Percentiles rank a stretch among this genome's conserved stretches.
phyloP scores from a whole-genome alignment of 1,140 invertebrate genomes.

The Apis florea region DNA sequence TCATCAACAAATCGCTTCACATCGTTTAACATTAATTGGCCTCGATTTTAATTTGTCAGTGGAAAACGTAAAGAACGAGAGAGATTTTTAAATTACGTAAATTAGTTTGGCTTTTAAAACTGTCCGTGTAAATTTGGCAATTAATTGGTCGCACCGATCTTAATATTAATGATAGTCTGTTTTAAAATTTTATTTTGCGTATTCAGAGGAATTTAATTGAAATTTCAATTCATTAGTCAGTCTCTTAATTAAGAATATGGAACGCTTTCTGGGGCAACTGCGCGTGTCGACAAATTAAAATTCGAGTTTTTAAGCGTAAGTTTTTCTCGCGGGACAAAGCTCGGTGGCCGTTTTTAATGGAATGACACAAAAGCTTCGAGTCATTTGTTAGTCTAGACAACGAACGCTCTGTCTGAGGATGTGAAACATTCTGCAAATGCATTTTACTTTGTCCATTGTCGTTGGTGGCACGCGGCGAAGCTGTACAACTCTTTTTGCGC shows the following conservation, averaged over 20 bases:
- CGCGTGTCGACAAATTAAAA: not conserved
- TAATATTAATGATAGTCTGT: too few species aligned
- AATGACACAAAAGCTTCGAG: constrained; percentile 33
- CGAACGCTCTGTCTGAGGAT: constrained; percentile 46
- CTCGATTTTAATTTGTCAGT: too few species aligned
- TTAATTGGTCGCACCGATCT: too few species aligned
- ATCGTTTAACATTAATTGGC: too few species aligned
- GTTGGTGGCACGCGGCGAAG: not conserved
- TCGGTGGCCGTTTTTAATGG: constrained; percentile 13
- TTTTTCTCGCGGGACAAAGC: not conserved
- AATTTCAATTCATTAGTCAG: not conserved
- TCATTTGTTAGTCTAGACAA: constrained; percentile 50
- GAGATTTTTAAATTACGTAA: too few species aligned
- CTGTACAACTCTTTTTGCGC: constrained; percentile 4
- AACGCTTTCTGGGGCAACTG: too few species aligned
- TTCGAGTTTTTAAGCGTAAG: not conserved
- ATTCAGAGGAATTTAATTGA: too few species aligned
- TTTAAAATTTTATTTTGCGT: too few species aligned
- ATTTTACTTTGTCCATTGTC: constrained; percentile 49
- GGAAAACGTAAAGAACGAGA: too few species aligned
- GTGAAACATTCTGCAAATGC: constrained; percentile 46
- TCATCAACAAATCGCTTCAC: too few species aligned
- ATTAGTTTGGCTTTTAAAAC: too few species aligned
- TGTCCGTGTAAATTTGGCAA: too few species aligned
- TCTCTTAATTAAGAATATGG: not conserved